Evolutionary conservation across 37 sponge, comb jelly and placozoan genomes (phyloP), one percentile per base, ranked within the genome.

Genomic region (Hormiphora californensis): DNA sequence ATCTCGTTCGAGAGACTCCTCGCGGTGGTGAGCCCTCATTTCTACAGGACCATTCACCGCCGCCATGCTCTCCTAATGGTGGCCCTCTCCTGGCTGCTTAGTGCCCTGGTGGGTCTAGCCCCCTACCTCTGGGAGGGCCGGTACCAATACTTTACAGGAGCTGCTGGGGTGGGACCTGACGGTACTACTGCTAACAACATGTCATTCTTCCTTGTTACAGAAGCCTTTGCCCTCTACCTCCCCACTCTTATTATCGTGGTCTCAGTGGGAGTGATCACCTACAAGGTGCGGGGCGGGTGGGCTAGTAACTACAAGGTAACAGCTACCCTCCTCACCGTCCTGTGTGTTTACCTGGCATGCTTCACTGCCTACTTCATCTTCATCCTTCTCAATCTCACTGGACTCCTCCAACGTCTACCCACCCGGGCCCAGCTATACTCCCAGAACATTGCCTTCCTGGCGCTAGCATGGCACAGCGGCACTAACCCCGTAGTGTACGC

Each of bases 331-430:
- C 81, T 73, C 4, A 73, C 81, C 2, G 81, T 73, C 23, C 46
- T 73, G 46, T 3, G 4, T 0, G 81, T 46, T 43, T 73, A 73
- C 81, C 9, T 73, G 9, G 81, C 46, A 1, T 73, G 81, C 27
- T 73, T 73, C 81, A 73, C 81, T 4, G 36, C 38, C 81, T 73
- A 73, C 81, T 73, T 73, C 81, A 36, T 73, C 44, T 73, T 33
- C 39, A 36, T 33, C 23, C 81, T 73, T 0, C 81, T 73, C 46
- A 73, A 7, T 7, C 32, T 73, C 28, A 33, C 38, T 4, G 30
- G 25, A 11, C 2, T 73, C 22, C 7, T 73, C 0, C 17, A 73
- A 23, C 21, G 23, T 1, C 44, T 73, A 4, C 81, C 81, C 7
- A 73, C 23, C 1, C 1, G n/a, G 2, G 44, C 27, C 3, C 81